Evolutionary conservation across 2,113 vertebrate species (phyloP).

Genomic region (Rallus limicola): DNA sequence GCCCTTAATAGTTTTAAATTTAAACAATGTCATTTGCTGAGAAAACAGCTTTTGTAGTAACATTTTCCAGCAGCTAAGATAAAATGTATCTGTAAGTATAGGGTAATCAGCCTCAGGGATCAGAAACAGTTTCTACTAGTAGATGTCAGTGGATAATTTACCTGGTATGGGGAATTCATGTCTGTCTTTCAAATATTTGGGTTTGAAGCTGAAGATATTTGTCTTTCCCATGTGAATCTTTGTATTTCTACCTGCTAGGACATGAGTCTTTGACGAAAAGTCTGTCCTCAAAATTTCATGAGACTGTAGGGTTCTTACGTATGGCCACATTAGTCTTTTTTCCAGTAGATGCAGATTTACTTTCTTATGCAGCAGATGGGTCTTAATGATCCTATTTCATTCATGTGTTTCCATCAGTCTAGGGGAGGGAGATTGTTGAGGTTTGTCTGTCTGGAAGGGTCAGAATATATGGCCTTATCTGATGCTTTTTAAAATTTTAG

Average conservation of each 20-base stretch:
- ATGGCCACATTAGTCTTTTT: not conserved
- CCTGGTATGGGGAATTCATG: not conserved
- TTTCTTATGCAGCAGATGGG: not conserved
- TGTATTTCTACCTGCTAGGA: not conserved
- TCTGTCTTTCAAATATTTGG: not conserved
- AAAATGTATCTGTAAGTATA: not conserved
- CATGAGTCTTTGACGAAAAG: not conserved
- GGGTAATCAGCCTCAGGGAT: not conserved
- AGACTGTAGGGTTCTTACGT: not conserved
- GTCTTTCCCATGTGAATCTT: not conserved
- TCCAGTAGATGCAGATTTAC: not conserved
- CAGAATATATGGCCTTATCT: not conserved
- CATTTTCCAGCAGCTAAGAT: not conserved
- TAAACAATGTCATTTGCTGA: conserved; percentile 11
- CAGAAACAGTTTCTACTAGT: not conserved
- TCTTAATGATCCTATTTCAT: not conserved
- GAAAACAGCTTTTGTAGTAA: not conserved
- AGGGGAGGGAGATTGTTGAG: not conserved
- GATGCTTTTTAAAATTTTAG: not conserved
- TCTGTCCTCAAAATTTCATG: not conserved
- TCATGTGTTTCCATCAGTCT: not conserved
- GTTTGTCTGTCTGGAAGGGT: not conserved
- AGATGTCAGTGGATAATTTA: not conserved
- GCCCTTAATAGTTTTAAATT: not conserved
- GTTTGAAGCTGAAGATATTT: not conserved